Percentiles rank a stretch among this genome's conserved stretches.
These are phyloP conservation scores for Grallaria varia DNA, from an alignment of 2,113 vertebrate genomes.

Conservation along the genomic window DNA sequence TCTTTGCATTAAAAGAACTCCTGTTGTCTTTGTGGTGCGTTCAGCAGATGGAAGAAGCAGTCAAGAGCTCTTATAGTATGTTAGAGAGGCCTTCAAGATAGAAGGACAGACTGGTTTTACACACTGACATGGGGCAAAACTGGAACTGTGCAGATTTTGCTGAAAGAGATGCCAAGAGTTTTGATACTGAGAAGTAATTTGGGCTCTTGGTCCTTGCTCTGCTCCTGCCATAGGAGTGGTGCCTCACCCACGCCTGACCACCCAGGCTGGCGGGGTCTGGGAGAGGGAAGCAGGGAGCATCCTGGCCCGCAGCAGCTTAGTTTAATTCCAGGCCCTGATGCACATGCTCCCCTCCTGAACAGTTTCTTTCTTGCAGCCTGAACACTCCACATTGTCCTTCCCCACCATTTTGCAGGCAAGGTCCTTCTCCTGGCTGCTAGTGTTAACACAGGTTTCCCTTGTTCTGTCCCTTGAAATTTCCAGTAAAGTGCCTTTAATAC, in stretches of 20 bases:
- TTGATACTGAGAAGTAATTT: background rate
- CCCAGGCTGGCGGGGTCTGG: background rate
- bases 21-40: background rate
- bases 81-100: background rate
- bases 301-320: background rate
- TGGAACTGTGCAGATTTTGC: background rate
- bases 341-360: constrained; percentile 39
- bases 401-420: constrained; percentile 22
- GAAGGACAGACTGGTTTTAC: background rate
- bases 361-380: constrained; percentile 61
- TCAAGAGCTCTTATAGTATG: background rate
- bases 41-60: background rate
- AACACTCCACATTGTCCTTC: constrained; percentile 63
- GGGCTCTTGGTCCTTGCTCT: background rate
- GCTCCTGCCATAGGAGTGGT: background rate
- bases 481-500: constrained; percentile 77
- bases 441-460: constrained; percentile 77
- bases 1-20: background rate
- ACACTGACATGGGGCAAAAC: background rate
- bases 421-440: constrained; percentile 55
- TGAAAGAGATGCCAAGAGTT: background rate
- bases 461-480: constrained; percentile 77
- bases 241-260: background rate
- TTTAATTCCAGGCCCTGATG: constrained; percentile 41
- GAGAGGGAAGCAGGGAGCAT: background rate